Base-by-base conservation (phyloP, 35 echinoderm and acorn worm genomes). In the Ptychodera flava region DNA sequence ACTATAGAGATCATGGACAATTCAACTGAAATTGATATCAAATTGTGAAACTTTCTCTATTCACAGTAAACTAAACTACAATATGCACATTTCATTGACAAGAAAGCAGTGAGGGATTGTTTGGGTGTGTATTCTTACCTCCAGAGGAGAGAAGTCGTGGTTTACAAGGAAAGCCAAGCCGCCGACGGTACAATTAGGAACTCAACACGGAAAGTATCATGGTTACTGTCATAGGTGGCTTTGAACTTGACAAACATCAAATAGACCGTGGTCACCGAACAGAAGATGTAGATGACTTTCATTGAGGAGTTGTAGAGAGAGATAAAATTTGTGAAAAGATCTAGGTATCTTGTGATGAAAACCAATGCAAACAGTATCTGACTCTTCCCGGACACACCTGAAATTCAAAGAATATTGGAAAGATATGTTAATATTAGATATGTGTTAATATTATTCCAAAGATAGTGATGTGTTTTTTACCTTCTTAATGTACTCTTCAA, bases 221-320 rank as follows among this genome's bases (percentile, higher is more conserved):
- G 93, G 92, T 99, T 99, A 86, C 93, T 88, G 86, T 99, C 96
- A 81, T 99, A 99, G 0, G 96, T 99, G 45, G 92, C 96, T 86
- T 99, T 99, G 84, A 99, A 99, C 78, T 94, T 99, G 77, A 99
- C 76, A 85, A 94, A 99, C 29, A 99, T 92, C 34, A 99, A 78
- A 85, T 94, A 99, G 30, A 94, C 90, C 6, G 92, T 99, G 34
- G 90, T 84, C 85, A 85, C 94, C 36, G 92, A 38, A 86, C 85
- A 90, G 29, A 90, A 16, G 77, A 99, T 92, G 88, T 99, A 99
- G 37, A 99, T 81, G 0, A 94, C 82, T 83, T 99, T 99, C 96
- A 99, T 99, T 33, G 85, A 81, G 16, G 88, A 94, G 80, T 99
- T 99, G 81, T 99, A 99, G 15, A 94, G 82, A 31, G 96, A 99